Evolutionary conservation across 2,888 invertebrate species (phyloP).

Genomic region (Laothoe populi): DNA sequence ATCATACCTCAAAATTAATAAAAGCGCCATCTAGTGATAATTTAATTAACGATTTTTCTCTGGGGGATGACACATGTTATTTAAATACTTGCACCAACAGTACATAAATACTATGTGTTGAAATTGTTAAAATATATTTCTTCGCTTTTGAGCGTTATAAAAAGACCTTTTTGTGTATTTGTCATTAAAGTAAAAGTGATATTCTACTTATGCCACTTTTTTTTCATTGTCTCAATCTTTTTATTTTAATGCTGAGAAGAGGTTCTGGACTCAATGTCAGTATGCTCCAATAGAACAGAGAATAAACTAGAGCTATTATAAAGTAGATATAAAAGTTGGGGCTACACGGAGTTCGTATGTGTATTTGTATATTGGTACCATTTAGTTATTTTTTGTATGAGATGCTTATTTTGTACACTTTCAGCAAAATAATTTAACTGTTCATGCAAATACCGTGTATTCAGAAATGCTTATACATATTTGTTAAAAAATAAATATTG

Average conservation of each 20-base stretch:
- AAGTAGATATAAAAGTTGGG: not conserved
- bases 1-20: not conserved
- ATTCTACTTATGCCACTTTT: conserved; percentile 16
- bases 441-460: not conserved
- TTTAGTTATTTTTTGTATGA: conserved; percentile 2
- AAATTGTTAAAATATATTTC: conserved; percentile 15
- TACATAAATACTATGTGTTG: conserved; percentile 15
- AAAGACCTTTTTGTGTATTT: conserved; percentile 20
- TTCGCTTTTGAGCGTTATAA: conserved; percentile 12
- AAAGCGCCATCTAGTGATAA: conserved; percentile 12
- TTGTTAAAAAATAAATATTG: not conserved
- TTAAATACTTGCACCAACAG: not conserved
- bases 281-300: not conserved
- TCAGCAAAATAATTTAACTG: not conserved
- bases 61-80: not conserved
- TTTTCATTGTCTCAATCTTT: conserved; percentile 8
- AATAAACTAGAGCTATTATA: conserved; percentile 8
- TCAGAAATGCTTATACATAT: not conserved
- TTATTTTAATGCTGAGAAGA: not conserved
- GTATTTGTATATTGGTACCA: conserved; percentile 7
- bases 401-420: not conserved
- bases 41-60: too few species aligned
- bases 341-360: conserved; percentile 13
- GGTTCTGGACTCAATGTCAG: conserved; percentile 6
- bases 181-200: conserved; percentile 24